Conservation (phyloP, 2,113 vertebrate genomes). For the Corythornis cristatus region DNA sequence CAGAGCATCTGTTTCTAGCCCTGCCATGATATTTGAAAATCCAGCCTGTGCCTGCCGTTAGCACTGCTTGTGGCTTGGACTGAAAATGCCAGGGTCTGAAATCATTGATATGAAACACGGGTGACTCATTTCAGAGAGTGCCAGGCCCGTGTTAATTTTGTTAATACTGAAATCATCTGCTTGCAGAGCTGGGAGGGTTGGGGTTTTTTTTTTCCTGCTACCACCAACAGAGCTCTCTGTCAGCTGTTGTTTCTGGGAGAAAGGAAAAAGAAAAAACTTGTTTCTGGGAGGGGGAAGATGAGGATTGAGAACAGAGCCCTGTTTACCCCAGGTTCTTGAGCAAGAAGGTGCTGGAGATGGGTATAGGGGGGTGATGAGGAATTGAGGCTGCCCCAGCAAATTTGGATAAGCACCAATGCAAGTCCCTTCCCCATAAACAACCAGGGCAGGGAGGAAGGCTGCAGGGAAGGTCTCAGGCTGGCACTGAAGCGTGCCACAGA, state of each 20-base stretch:
- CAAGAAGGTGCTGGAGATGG: neutral
- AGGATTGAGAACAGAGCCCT: neutral
- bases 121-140: constrained; percentile 31
- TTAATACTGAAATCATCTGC: constrained; percentile 45
- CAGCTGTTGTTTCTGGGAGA: neutral
- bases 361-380: neutral
- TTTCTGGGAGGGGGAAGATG: neutral
- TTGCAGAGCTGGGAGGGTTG: neutral
- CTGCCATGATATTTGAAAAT: neutral
- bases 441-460: rapidly evolving
- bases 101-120: constrained; percentile 42
- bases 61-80: neutral
- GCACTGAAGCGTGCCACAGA: neutral
- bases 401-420: neutral
- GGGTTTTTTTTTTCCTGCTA: neutral
- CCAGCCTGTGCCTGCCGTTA: neutral
- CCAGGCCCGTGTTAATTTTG: constrained; percentile 49
- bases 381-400: neutral
- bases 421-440: rapidly evolving
- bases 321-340: neutral
- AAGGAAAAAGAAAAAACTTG: neutral
- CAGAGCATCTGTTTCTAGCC: constrained; percentile 31
- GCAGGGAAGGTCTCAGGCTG: neutral
- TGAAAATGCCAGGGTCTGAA: constrained; percentile 58
- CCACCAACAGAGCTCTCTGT: neutral